Evolutionary conservation across 2,797 vertebrate genomes (phyloP).

Genomic region (Gouania willdenowi): DNA sequence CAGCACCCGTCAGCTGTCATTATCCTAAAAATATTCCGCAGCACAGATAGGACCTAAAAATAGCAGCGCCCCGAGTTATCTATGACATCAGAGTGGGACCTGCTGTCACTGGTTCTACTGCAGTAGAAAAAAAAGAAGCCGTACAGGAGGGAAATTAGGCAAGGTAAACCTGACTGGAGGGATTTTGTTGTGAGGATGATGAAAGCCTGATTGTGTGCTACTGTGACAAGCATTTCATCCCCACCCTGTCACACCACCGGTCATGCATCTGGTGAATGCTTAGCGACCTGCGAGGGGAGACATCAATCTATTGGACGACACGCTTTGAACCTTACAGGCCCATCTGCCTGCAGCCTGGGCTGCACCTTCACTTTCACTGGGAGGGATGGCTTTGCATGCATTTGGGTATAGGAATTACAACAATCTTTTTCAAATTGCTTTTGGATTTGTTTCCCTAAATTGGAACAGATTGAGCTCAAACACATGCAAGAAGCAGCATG

Average conservation of each 20-base stretch:
- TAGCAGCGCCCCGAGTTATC: slow-evolving; percentile 22
- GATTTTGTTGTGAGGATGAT: slow-evolving; percentile 1
- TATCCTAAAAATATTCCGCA: neutral
- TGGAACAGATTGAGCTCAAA: too few relatives aligned
- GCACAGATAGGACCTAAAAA: slow-evolving; percentile 34
- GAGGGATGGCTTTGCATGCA: slow-evolving; percentile 6
- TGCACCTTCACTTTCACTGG: slow-evolving; percentile 20
- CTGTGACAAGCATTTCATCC: slow-evolving; percentile 14
- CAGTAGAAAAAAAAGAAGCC: slow-evolving; percentile 27
- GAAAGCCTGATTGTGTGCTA: neutral
- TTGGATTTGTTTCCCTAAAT: too few relatives aligned
- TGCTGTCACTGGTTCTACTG: slow-evolving; percentile 21
- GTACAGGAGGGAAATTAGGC: slow-evolving; percentile 23
- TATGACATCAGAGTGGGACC: slow-evolving; percentile 11
- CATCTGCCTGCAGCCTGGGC: slow-evolving; percentile 36
- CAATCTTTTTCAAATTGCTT: too few relatives aligned
- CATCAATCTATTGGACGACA: slow-evolving; percentile 42
- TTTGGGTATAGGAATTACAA: too few relatives aligned
- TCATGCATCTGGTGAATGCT: slow-evolving; percentile 48
- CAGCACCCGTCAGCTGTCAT: slow-evolving; percentile 28
- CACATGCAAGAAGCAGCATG: too few relatives aligned
- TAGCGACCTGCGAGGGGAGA: slow-evolving; percentile 27
- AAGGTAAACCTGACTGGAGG: slow-evolving; percentile 4
- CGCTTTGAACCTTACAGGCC: slow-evolving; percentile 22
- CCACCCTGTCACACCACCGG: slow-evolving; percentile 29